phyloP scores from a whole-genome alignment of 2,888 invertebrate species.

The Melieria picta region DNA sequence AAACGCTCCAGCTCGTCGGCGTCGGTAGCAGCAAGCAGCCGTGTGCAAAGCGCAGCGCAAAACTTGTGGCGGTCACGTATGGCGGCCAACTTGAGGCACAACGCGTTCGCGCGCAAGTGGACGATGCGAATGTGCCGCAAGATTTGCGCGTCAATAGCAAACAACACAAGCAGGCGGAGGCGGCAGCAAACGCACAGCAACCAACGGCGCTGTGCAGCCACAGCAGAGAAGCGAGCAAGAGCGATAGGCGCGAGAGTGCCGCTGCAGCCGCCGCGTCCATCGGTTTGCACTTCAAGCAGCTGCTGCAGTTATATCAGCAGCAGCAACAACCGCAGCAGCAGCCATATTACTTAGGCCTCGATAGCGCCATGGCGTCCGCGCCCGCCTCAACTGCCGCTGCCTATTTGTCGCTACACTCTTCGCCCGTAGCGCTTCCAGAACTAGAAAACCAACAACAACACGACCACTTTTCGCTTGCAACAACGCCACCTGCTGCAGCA shows the following conservation, averaged over 20 bases:
- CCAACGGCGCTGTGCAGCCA: not conserved
- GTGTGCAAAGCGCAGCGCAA: not conserved
- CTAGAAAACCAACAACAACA: too few species aligned
- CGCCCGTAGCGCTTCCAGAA: too few species aligned
- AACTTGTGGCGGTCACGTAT: not conserved
- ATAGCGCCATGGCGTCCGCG: not conserved
- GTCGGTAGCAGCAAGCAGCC: not conserved
- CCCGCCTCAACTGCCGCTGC: too few species aligned
- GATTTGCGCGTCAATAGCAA: constrained; percentile 49
- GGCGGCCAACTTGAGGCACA: too few species aligned
- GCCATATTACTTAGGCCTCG: not conserved
- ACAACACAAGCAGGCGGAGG: not conserved
- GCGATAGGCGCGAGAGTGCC: constrained; percentile 48
- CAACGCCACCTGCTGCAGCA: too few species aligned
- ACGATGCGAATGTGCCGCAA: constrained; percentile 46
- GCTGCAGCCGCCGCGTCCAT: constrained; percentile 40
- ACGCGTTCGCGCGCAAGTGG: not conserved
- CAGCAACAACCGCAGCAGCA: constrained; percentile 24
- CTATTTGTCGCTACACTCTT: too few species aligned
- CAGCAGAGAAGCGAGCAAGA: not conserved
- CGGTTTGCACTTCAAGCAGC: constrained; percentile 18
- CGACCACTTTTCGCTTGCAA: too few species aligned
- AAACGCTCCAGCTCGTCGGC: not conserved
- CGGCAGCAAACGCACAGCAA: not conserved
- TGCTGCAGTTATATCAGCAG: constrained; percentile 37